These are phyloP conservation scores for Cataglyphis albicans DNA, from an alignment of 2,888 invertebrate genomes.

Conservation along the genomic window DNA sequence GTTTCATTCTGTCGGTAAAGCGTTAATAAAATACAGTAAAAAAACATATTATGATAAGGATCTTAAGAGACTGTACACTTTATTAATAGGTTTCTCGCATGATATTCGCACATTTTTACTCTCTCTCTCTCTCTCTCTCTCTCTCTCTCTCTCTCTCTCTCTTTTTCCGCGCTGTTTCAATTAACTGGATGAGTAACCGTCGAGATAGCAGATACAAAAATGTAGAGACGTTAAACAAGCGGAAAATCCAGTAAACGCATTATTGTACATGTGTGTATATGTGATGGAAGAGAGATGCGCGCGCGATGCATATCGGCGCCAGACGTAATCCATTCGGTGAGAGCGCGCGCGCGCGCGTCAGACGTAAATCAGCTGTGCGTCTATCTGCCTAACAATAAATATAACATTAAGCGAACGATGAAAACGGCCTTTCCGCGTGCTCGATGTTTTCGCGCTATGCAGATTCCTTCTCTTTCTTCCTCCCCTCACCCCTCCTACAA, in stretches of 20 bases:
- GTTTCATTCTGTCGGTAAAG: not conserved
- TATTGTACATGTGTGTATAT: not conserved
- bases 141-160: too few relatives aligned
- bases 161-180: conserved; percentile 4
- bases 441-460: conserved; percentile 62
- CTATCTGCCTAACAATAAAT: conserved; percentile 51
- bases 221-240: conserved; percentile 46
- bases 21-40: not conserved
- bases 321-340: conserved; percentile 14
- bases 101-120: conserved; percentile 29
- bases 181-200: conserved; percentile 27
- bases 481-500: not conserved
- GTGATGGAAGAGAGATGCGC: conserved; percentile 26
- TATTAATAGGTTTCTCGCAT: conserved; percentile 54
- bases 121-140: not conserved
- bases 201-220: conserved; percentile 10
- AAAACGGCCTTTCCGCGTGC: conserved; percentile 61
- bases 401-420: conserved; percentile 44
- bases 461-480: conserved; percentile 38
- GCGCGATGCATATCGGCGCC: conserved; percentile 14
- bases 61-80: conserved; percentile 51
- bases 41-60: conserved; percentile 50
- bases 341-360: conserved; percentile 19
- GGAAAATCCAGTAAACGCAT: conserved; percentile 43
- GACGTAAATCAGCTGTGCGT: conserved; percentile 41